Conservation (phyloP, 2,113 vertebrate genomes). For the Petromus typicus region DNA sequence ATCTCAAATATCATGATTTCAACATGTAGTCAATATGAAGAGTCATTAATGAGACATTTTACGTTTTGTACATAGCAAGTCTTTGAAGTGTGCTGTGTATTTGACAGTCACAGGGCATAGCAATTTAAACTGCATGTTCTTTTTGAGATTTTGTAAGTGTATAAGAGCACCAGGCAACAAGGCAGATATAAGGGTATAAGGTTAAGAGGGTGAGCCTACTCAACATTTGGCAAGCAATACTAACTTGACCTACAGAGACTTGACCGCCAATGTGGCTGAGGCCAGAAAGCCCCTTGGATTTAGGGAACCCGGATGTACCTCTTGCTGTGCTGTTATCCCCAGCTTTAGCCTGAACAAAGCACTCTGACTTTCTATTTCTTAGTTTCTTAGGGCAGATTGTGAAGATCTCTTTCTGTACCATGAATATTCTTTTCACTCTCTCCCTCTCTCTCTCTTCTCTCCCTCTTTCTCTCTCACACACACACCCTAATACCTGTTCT, state of each 20-base stretch:
- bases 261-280: neutral
- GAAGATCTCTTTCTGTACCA: neutral
- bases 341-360: neutral
- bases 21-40: neutral
- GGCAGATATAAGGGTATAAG: neutral
- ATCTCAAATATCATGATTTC: slow-evolving; percentile 5
- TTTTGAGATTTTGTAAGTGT: slow-evolving; percentile 17
- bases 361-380: neutral
- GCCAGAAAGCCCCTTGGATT: neutral
- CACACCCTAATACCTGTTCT: neutral
- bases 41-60: neutral
- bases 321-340: neutral
- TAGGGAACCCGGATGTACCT: neutral
- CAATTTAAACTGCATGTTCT: neutral
- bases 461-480: neutral
- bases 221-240: neutral
- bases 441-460: too few relatives aligned
- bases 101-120: neutral
- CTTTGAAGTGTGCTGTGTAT: neutral
- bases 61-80: neutral
- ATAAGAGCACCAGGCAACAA: neutral
- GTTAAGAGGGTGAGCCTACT: neutral
- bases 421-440: neutral
- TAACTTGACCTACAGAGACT: neutral
- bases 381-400: slow-evolving; percentile 8